Conservation (phyloP, 2,797 vertebrate genomes). For the Gobionotothen gibberifrons region DNA sequence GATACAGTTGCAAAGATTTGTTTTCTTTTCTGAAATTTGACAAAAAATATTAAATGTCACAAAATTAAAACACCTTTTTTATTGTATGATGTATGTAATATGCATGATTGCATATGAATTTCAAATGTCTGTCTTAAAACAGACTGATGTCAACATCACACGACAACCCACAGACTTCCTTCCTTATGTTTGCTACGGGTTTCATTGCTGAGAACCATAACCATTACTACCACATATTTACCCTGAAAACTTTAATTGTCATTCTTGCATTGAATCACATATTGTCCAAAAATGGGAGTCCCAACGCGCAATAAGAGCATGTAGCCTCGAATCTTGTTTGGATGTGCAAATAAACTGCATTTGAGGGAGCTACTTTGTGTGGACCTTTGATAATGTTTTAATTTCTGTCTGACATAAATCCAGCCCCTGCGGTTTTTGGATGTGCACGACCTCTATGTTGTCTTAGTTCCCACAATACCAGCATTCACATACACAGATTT, state of each 20-base stretch:
- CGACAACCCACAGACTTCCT: conserved; percentile 44
- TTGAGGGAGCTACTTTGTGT: too few species aligned
- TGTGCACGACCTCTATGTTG: too few species aligned
- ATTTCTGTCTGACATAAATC: too few species aligned
- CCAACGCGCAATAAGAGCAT: too few species aligned
- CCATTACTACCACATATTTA: background rate
- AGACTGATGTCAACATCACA: conserved; percentile 16
- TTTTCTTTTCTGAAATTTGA: background rate
- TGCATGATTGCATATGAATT: conserved; percentile 7
- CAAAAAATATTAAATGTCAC: background rate
- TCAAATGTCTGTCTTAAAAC: conserved; percentile 17
- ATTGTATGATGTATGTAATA: conserved; percentile 5
- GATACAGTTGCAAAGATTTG: background rate
- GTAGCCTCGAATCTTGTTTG: too few species aligned
- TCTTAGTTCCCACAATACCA: background rate
- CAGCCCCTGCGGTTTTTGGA: too few species aligned
- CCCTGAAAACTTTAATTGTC: background rate
- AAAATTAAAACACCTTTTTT: background rate
- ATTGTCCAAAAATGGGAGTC: too few species aligned
- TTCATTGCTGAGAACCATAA: background rate
- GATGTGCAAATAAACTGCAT: too few species aligned
- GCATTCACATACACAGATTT: background rate
- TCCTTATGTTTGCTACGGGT: background rate
- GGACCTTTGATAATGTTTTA: too few species aligned
- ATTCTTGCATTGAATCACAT: background rate